phyloP scores from a whole-genome alignment of 2,797 vertebrate species.

The Dermochelys coriacea region DNA sequence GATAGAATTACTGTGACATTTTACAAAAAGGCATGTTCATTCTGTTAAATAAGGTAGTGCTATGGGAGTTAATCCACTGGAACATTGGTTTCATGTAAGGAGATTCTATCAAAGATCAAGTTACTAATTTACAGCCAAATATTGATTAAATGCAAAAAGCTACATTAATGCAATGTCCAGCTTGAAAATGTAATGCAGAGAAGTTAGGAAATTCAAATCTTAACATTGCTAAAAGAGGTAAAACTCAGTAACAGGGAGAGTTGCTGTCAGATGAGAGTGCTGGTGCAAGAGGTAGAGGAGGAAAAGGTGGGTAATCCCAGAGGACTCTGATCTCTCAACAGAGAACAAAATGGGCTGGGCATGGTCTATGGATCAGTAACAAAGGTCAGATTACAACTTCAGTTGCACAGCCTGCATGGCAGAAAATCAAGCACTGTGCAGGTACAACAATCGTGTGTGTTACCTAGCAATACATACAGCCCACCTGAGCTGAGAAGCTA shows the following conservation, averaged over 20 bases:
- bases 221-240: neutral
- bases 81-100: neutral
- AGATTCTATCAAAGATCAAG: neutral
- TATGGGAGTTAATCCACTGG: neutral
- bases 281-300: neutral
- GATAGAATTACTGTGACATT: neutral
- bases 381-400: neutral
- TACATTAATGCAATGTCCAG: neutral
- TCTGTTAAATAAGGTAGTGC: neutral
- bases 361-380: neutral
- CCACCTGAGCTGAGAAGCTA: neutral
- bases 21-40: neutral
- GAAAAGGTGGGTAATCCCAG: neutral
- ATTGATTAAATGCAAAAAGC: neutral
- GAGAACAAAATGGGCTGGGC: neutral
- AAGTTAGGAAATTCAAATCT: neutral
- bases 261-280: no score
- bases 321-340: neutral
- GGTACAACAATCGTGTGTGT: neutral
- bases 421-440: neutral
- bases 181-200: neutral
- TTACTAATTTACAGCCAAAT: neutral
- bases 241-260: rapidly evolving
- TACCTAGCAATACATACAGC: neutral
- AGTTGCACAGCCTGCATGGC: neutral